Base-by-base conservation (phyloP, 2,888 invertebrate species). In the Encarsia formosa region DNA sequence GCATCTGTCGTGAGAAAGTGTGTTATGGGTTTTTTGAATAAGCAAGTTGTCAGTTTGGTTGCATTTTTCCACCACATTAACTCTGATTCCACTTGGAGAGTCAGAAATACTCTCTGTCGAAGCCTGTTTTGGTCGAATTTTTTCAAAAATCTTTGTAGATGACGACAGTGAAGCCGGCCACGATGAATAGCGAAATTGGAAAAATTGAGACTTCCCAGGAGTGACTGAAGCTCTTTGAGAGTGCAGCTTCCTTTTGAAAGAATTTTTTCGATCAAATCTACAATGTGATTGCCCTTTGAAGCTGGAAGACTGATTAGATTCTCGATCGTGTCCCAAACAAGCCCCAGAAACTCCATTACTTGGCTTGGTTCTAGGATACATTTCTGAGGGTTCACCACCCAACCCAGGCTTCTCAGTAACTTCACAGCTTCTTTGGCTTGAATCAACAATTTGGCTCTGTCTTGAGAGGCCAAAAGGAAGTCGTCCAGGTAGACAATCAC, bases 101-200 rank as follows among this genome's bases (percentile, higher is more conserved):
- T n/a, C n/a, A n/a, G n/a, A n/a, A n/a, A n/a, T n/a, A n/a, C n/a
- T n/a, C n/a, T n/a, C n/a, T n/a, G n/a, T n/a, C 57, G 34, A 11
- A 34, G 45, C 47, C 55, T 53, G 3, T 19, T 15, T 16, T 58
- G 54, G 8, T 20, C n/a, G n/a, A n/a, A n/a, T n/a, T n/a, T n/a
- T n/a, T n/a, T n/a, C n/a, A n/a, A n/a, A n/a, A n/a, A n/a, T n/a
- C n/a, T n/a, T n/a, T n/a, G n/a, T n/a, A n/a, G n/a, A n/a, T n/a
- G n/a, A n/a, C n/a, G n/a, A n/a, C 56, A 59, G 24, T 62, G 56
- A 45, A 60, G 52, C 16, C 56, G 56, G 15, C 56, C 61, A 48
- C 59, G n/a, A n/a, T n/a, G n/a, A n/a, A n/a, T n/a, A n/a, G n/a
- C n/a, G n/a, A n/a, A n/a, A n/a, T n/a, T n/a, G n/a, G n/a, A n/a